Conservation (phyloP, 2,888 invertebrate species). For the Hermodice carunculata region DNA sequence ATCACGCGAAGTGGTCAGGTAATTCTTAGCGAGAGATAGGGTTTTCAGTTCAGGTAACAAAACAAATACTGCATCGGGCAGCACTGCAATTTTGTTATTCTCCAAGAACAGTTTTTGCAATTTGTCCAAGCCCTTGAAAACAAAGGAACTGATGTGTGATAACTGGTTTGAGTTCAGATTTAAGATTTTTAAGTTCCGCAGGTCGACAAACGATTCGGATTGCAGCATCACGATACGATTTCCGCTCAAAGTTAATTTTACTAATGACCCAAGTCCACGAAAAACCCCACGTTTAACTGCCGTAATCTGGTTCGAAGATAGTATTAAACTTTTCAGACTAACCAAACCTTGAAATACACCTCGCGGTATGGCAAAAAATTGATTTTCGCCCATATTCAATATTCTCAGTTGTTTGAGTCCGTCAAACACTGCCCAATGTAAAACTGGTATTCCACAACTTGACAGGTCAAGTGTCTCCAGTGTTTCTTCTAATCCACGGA, state of each 20-base stretch:
- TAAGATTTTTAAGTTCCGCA: slow-evolving; percentile 21
- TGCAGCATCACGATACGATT: slow-evolving; percentile 33
- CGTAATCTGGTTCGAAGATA: slow-evolving; percentile 31
- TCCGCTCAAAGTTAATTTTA: slow-evolving; percentile 21
- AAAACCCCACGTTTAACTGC: slow-evolving; percentile 23
- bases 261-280: slow-evolving; percentile 15
- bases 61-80: slow-evolving; percentile 25
- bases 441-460: slow-evolving; percentile 25
- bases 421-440: slow-evolving; percentile 41
- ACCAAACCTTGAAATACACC: slow-evolving; percentile 35
- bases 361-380: slow-evolving; percentile 35
- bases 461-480: slow-evolving; percentile 29
- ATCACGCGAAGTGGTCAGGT: slow-evolving; percentile 21
- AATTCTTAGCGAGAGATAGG: slow-evolving; percentile 29
- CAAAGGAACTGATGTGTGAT: slow-evolving; percentile 7
- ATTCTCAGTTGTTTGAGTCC: slow-evolving; percentile 19
- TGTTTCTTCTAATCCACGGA: slow-evolving; percentile 32
- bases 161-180: slow-evolving; percentile 30
- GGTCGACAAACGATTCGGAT: slow-evolving; percentile 27
- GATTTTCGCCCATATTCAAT: slow-evolving; percentile 32
- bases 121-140: slow-evolving; percentile 34
- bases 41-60: slow-evolving; percentile 19
- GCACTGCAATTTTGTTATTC: slow-evolving; percentile 23
- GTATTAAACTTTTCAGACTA: slow-evolving; percentile 24
- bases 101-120: slow-evolving; percentile 31